phyloP scores from a whole-genome alignment of 1,140 invertebrate species.

The Phymorhynchus buccinoides region DNA sequence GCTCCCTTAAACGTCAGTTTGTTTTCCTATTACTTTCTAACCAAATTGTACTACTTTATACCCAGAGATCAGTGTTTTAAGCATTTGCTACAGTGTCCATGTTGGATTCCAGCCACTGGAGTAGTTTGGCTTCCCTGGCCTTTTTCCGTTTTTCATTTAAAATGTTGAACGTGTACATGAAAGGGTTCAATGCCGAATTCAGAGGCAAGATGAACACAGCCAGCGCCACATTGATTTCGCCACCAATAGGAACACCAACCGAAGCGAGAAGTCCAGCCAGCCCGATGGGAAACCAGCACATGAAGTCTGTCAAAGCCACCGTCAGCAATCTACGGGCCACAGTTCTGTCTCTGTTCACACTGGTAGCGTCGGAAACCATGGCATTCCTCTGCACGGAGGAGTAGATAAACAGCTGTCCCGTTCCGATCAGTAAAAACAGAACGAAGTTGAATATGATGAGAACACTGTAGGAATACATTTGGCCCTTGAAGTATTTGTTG shows the following conservation, averaged over 20 bases:
- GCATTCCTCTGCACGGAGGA: not conserved
- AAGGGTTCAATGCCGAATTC: slow-evolving; percentile 55
- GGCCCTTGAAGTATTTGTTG: not conserved
- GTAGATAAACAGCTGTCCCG: not conserved
- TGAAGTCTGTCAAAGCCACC: slow-evolving; percentile 43
- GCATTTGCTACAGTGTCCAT: too few relatives aligned
- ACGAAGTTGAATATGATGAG: not conserved
- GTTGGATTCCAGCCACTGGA: too few relatives aligned
- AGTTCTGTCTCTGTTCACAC: slow-evolving; percentile 14
- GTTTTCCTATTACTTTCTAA: too few relatives aligned
- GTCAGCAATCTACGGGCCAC: slow-evolving; percentile 45
- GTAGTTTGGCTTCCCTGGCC: too few relatives aligned
- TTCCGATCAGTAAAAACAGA: not conserved
- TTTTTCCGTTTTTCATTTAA: not conserved
- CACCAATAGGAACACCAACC: slow-evolving; percentile 28
- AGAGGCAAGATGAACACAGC: slow-evolving; percentile 52
- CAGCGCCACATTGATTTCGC: slow-evolving; percentile 48
- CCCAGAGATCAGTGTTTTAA: too few relatives aligned
- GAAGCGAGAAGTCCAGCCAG: slow-evolving; percentile 43
- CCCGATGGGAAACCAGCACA: slow-evolving; percentile 37
- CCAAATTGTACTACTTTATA: too few relatives aligned
- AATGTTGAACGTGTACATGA: slow-evolving; percentile 51
- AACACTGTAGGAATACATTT: not conserved
- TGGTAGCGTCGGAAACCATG: not conserved
- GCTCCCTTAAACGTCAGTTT: too few relatives aligned